Percentiles rank a stretch among this genome's conserved stretches.
phyloP scores from a whole-genome alignment of 2,113 vertebrate genomes.

The Thunnus maccoyii region DNA sequence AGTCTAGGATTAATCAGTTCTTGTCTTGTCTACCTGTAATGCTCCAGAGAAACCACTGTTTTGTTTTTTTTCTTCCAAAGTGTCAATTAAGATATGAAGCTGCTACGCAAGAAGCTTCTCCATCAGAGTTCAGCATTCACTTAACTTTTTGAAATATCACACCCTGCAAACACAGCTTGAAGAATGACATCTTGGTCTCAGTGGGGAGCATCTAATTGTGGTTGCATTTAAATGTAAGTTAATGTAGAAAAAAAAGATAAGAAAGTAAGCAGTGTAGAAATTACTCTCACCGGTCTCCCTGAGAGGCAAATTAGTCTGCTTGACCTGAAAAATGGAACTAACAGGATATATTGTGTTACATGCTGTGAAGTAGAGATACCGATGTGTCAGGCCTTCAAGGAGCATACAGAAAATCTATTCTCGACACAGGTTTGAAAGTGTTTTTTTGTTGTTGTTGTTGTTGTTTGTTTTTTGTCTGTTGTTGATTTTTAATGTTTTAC shows the following conservation, averaged over 20 bases:
- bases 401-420: not conserved
- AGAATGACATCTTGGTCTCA: not conserved
- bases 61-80: not conserved
- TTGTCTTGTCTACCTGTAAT: not conserved
- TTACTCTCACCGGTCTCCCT: constrained; percentile 2
- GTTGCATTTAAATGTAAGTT: constrained; percentile 8
- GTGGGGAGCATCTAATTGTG: not conserved
- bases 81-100: not conserved
- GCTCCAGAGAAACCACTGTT: not conserved
- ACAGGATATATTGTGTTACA: constrained; percentile 6
- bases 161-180: constrained; percentile 6
- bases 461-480: not conserved
- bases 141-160: not conserved
- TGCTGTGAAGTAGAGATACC: constrained; percentile 17
- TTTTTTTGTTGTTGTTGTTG: too few species aligned
- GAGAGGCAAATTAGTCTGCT: constrained; percentile 13
- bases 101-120: not conserved
- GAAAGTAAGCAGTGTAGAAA: not conserved
- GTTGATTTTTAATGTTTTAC: too few species aligned
- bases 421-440: not conserved
- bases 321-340: constrained; percentile 11
- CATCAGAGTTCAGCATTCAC: not conserved
- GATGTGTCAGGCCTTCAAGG: constrained; percentile 8
- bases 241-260: constrained; percentile 1
- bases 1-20: not conserved